phyloP scores from a whole-genome alignment of 2,113 vertebrate species.

The Chascanopsetta lugubris region DNA sequence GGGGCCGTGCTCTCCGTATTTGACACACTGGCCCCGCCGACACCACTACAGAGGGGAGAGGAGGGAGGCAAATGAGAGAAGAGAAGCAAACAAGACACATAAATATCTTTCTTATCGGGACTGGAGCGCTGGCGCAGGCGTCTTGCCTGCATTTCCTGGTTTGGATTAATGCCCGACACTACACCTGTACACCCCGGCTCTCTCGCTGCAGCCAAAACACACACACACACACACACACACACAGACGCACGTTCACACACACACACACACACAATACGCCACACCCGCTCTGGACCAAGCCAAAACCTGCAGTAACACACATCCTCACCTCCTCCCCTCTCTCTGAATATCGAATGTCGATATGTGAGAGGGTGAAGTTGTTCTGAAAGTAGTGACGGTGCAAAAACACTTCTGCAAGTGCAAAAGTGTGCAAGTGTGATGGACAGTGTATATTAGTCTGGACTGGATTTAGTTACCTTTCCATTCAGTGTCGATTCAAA shows the following conservation, averaged over 20 bases:
- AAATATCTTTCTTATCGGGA: slow-evolving; percentile 46
- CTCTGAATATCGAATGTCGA: slow-evolving; percentile 44
- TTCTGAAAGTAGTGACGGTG: slow-evolving; percentile 12
- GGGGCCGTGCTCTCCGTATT: slow-evolving; percentile 90
- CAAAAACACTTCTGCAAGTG: slow-evolving; percentile 31
- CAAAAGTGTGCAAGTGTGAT: neutral
- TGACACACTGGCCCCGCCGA: slow-evolving; percentile 94
- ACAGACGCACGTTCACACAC: slow-evolving; percentile 15
- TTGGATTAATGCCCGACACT: slow-evolving; percentile 60
- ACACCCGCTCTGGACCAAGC: slow-evolving; percentile 27
- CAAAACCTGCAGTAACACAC: slow-evolving; percentile 48
- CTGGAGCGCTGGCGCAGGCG: slow-evolving; percentile 18
- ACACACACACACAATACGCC: slow-evolving; percentile 28
- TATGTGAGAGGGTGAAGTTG: slow-evolving; percentile 9
- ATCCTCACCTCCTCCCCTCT: slow-evolving; percentile 53
- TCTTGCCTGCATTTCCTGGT: slow-evolving; percentile 39
- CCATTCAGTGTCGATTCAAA: neutral
- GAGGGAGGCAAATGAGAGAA: slow-evolving; percentile 11
- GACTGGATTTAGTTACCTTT: neutral
- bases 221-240: slow-evolving; percentile 30
- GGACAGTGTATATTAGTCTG: neutral
- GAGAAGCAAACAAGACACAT: slow-evolving; percentile 19
- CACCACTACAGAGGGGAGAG: slow-evolving; percentile 87
- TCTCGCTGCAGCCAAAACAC: slow-evolving; percentile 36
- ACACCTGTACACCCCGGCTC: slow-evolving; percentile 67